Evolutionary conservation across 23 tunicate species (phyloP).

Genomic region (Clavelina lepadiformis): DNA sequence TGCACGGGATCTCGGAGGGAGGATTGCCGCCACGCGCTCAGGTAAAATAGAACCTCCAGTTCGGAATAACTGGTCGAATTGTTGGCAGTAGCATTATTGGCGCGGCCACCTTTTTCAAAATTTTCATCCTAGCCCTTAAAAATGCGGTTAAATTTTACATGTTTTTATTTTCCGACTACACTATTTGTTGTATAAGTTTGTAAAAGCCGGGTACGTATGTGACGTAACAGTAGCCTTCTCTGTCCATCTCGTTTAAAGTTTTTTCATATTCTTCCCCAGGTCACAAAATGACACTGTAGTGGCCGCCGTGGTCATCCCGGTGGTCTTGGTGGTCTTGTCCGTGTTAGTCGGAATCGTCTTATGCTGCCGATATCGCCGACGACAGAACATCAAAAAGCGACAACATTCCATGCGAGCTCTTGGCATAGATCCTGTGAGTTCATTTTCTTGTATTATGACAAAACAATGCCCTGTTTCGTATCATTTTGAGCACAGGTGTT

Average conservation of each 20-base stretch:
- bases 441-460: neutral
- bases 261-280: neutral
- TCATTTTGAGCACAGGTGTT: neutral
- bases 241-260: too few species aligned
- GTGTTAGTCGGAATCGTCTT: conserved; percentile 14
- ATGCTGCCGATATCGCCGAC: conserved; percentile 21
- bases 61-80: too few species aligned
- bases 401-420: conserved; percentile 65
- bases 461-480: neutral
- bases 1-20: conserved; percentile 52
- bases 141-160: too few species aligned
- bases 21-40: conserved; percentile 59
- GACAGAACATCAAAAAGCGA: conserved; percentile 23
- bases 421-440: conserved; percentile 74
- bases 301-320: conserved; percentile 31
- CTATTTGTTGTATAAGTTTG: too few species aligned
- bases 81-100: too few species aligned
- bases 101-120: too few species aligned
- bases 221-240: too few species aligned
- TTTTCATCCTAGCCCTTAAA: too few species aligned
- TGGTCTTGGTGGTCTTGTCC: conserved; percentile 12
- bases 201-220: too few species aligned
- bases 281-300: conserved; percentile 13
- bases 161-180: too few species aligned
- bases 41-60: too few species aligned